A percentile compares a stretch with the other conserved stretches of the same genome.
Conservation (phyloP, 2,797 vertebrate genomes). For the Sebastes alutus region DNA sequence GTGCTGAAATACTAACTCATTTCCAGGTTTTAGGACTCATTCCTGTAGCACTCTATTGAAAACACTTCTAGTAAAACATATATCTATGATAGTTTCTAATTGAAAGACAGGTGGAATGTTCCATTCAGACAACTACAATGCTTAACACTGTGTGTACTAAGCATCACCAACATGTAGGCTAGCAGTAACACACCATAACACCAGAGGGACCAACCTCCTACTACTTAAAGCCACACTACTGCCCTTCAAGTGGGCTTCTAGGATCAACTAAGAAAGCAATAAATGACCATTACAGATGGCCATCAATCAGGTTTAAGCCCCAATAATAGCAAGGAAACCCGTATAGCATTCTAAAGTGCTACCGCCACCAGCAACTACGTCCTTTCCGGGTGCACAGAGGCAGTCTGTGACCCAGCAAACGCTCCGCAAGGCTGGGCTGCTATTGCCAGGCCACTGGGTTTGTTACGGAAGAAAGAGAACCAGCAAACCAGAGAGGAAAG, state of each 20-base stretch:
- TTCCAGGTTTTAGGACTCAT: no score
- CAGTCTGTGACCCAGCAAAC: neutral
- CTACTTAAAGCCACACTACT: slow-evolving; percentile 34
- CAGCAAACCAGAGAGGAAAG: slow-evolving; percentile 61
- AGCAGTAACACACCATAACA: slow-evolving; percentile 31
- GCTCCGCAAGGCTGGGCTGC: neutral
- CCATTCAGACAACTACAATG: slow-evolving; percentile 47
- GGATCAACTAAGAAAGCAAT: neutral
- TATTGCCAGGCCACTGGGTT: neutral
- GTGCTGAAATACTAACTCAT: accelerated
- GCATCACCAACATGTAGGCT: slow-evolving; percentile 43
- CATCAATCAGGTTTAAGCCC: slow-evolving; percentile 1
- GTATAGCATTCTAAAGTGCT: neutral
- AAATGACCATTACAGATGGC: neutral
- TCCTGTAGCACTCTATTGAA: no score
- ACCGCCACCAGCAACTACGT: slow-evolving; percentile 30
- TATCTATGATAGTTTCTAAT: neutral
- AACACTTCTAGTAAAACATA: neutral
- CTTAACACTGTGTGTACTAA: slow-evolving; percentile 23
- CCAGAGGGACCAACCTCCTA: slow-evolving; percentile 14
- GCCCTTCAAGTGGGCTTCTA: neutral
- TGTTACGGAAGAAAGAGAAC: slow-evolving; percentile 56
- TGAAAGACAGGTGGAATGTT: slow-evolving; percentile 31
- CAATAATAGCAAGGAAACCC: neutral
- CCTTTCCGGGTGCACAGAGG: neutral